phyloP scores from a whole-genome alignment of 2,113 vertebrate species.

The Puffinus mauretanicus region DNA sequence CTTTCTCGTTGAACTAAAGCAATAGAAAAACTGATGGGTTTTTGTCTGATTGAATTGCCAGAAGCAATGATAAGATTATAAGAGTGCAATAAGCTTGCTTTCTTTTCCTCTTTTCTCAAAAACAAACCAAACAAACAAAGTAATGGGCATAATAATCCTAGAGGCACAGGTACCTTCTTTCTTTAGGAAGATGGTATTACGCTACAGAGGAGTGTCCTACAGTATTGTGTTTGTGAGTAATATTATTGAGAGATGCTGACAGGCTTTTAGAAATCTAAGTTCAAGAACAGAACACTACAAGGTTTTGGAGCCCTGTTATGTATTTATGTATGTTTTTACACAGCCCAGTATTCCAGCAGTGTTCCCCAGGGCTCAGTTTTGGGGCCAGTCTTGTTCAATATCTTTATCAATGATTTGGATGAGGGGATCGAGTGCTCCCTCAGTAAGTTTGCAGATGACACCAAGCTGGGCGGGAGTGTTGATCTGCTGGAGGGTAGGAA shows the following conservation, averaged over 20 bases:
- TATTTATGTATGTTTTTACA: background rate
- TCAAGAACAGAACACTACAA: background rate
- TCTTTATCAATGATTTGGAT: too few species aligned
- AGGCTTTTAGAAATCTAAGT: background rate
- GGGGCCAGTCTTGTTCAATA: too few species aligned
- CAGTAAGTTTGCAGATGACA: too few species aligned
- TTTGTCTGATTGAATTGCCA: slow-evolving; percentile 27
- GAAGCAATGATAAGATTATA: slow-evolving; percentile 9
- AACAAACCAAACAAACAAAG: background rate
- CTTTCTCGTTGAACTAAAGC: background rate
- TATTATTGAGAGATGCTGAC: background rate
- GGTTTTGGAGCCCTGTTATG: background rate
- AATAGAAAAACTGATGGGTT: background rate
- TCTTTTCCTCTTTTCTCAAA: slow-evolving; percentile 1
- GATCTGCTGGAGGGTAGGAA: too few species aligned
- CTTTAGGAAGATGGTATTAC: background rate
- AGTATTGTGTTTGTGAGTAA: background rate
- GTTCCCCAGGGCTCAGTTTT: too few species aligned
- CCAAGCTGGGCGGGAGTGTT: too few species aligned
- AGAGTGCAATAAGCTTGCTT: slow-evolving; percentile 20
- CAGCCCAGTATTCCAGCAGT: background rate
- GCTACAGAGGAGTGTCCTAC: background rate
- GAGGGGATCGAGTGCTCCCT: too few species aligned
- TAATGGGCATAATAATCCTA: background rate
- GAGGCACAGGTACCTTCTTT: background rate